Evolutionary conservation across 2,888 invertebrate genomes (phyloP).

Genomic region (Stegophylla sp.): DNA sequence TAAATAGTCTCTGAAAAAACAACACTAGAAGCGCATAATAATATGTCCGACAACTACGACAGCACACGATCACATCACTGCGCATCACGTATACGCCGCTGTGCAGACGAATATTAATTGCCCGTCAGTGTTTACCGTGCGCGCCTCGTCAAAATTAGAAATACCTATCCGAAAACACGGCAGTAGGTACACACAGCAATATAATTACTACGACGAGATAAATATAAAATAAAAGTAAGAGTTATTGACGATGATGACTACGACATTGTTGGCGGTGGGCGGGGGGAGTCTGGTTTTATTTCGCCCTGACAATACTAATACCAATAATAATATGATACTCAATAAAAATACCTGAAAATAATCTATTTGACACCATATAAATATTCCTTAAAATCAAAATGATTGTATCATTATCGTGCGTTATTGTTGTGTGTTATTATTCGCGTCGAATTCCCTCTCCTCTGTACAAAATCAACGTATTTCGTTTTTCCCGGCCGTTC

Average conservation of each 20-base stretch:
- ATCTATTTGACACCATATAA: no score
- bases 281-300: no score
- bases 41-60: not conserved
- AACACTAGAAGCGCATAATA: conserved; percentile 4
- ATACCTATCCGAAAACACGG: not conserved
- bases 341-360: no score
- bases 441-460: not conserved
- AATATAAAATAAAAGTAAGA: not conserved
- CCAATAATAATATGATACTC: no score
- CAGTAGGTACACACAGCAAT: not conserved
- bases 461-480: not conserved
- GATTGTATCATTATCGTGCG: no score
- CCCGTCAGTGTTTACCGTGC: conserved; percentile 16
- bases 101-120: conserved; percentile 12
- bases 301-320: no score
- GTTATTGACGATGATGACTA: not conserved
- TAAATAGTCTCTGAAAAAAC: conserved; percentile 15
- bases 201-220: not conserved
- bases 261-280: no score
- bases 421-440: no score
- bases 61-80: not conserved
- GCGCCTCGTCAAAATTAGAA: not conserved
- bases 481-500: not conserved
- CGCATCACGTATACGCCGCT: no score
- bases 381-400: no score